Conservation (phyloP, 2,113 vertebrate species). For the Microtus ochrogaster region DNA sequence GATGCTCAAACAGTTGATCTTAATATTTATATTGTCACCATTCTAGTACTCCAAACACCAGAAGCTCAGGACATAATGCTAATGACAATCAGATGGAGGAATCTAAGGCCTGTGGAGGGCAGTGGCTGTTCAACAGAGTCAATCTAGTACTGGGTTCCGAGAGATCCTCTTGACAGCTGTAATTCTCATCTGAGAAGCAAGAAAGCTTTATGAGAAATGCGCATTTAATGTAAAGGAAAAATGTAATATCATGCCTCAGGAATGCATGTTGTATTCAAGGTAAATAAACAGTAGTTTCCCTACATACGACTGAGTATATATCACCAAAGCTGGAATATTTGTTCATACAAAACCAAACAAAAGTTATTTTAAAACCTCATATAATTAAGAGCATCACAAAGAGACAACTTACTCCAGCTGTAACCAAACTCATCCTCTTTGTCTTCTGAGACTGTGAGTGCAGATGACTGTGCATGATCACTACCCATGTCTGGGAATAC, state of each 20-base stretch:
- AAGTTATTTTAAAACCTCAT: conserved; percentile 5
- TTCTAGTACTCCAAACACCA: not conserved
- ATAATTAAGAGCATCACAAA: conserved; percentile 43
- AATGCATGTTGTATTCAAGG: conserved; percentile 52
- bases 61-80: not conserved
- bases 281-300: conserved; percentile 57
- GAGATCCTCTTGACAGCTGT: not conserved
- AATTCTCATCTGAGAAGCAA: conserved; percentile 2
- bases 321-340: conserved; percentile 20
- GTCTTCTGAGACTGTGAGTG: conserved; percentile 80
- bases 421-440: conserved; percentile 94
- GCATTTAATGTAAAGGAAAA: conserved; percentile 34
- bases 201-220: not conserved
- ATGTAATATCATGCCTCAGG: conserved; percentile 15
- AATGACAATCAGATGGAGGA: not conserved
- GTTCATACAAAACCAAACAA: not conserved
- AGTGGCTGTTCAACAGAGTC: not conserved
- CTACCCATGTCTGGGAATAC: conserved; percentile 84
- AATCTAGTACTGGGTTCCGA: not conserved
- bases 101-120: not conserved
- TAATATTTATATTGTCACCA: not conserved
- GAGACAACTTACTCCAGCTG: conserved; percentile 94
- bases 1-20: not conserved
- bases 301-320: not conserved
- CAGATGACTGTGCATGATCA: conserved; percentile 85